These are phyloP conservation scores for Corythoichthys intestinalis DNA, from an alignment of 2,113 vertebrate species.

Conservation along the genomic window DNA sequence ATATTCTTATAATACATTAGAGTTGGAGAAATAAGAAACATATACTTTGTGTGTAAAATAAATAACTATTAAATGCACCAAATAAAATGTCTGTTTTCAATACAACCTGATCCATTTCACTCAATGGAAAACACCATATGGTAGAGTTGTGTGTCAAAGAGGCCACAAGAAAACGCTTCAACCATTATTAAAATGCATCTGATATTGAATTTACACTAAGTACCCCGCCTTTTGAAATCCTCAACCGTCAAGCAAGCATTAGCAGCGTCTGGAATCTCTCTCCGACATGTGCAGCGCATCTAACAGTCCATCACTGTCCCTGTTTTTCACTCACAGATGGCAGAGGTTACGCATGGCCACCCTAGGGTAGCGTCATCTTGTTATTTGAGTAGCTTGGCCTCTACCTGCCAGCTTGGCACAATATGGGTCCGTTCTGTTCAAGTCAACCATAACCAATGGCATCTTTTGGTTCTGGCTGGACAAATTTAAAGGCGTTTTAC, in stretches of 20 bases:
- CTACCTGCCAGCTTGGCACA: conserved; percentile 24
- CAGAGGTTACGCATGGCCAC: conserved; percentile 67
- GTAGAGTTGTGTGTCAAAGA: conserved; percentile 9
- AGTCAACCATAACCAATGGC: conserved; percentile 11
- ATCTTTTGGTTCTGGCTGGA: conserved; percentile 4
- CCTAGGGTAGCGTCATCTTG: conserved; percentile 31
- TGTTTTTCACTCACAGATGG: conserved; percentile 65
- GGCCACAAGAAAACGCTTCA: conserved; percentile 5
- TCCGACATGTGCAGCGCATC: background rate
- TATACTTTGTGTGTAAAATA: too few species aligned
- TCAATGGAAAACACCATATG: conserved; percentile 26
- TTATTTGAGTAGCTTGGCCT: conserved; percentile 48
- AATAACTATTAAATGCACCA: too few species aligned
- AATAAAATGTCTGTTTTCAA: background rate
- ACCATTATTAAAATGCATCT: conserved; percentile 26
- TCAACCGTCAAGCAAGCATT: conserved; percentile 19
- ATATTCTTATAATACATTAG: too few species aligned
- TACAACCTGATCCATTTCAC: conserved; percentile 14
- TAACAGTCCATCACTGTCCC: conserved; percentile 40
- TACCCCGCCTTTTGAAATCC: conserved; percentile 3
- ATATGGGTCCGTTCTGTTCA: conserved; percentile 6
- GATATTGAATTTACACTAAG: conserved; percentile 20
- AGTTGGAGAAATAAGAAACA: too few species aligned
- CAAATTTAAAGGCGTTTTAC: background rate
- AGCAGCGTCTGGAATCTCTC: conserved; percentile 15